Base-by-base conservation (phyloP, 2,113 vertebrate genomes). In the Ceratotherium simum region DNA sequence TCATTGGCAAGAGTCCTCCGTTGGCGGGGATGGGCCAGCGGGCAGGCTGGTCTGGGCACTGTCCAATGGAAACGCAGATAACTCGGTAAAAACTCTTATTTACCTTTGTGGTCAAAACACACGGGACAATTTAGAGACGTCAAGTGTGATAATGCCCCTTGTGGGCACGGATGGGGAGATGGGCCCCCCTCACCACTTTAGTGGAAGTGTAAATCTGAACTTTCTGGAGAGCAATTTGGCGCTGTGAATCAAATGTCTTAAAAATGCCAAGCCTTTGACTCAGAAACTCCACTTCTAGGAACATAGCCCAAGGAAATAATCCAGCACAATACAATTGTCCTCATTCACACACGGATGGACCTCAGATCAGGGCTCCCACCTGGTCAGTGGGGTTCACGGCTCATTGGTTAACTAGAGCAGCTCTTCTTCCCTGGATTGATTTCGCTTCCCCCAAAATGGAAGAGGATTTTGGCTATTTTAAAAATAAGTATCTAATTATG, bases 251-350 rank as follows among this genome's bases (percentile, higher is more conserved):
- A 3, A 29, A 9, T 0, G 48, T 69, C 85, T 62, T 18, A 4
- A 31, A 83, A n/a, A 65, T 2, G 13, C 65, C 20, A 48, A 72
- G 72, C 39, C 72, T 90, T 33, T 42, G 42, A 10, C 72, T 92
- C 33, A 36, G 31, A 33, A 5, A 1, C 75, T 51, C 60, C 58
- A 25, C 73, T 73, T 90, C 58, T 20, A 90, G 90, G 60, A 76
- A 48, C 67, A 1, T 0, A 21, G 73, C 75, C 67, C 39, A 21
- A 58, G 89, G 54, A 86, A n/a, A 13, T 2, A 48, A 20, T 8
- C 81, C 14, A 0, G 5, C 20, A 0, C 6, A 1, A 10, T 0
- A 4, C 10, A 25, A 3, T 0, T 31, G 51, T 13, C 7, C 60
- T 29, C 31, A 2, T 0, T 31, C 60, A 2, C 25, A 8, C 90